Percentiles rank a stretch among this genome's conserved stretches.
phyloP scores from a whole-genome alignment of 1,140 invertebrate species.

The Gryllus bimaculatus region DNA sequence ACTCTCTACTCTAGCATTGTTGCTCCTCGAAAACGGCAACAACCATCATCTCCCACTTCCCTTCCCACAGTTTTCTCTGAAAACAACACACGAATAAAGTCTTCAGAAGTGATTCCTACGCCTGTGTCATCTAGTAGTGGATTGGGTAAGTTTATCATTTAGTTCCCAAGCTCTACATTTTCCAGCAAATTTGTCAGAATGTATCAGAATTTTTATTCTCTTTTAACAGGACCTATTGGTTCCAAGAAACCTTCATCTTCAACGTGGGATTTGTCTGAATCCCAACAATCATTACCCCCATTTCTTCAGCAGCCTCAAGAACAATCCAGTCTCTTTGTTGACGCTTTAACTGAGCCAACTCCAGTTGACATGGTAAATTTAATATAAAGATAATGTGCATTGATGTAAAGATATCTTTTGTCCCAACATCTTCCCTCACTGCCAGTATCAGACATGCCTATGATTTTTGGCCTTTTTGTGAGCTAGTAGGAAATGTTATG shows the following conservation, averaged over 20 bases:
- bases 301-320: background rate
- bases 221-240: slow-evolving; percentile 20
- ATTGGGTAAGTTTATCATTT: slow-evolving; percentile 11
- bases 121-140: slow-evolving; percentile 24
- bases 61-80: slow-evolving; percentile 28
- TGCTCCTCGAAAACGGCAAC: slow-evolving; percentile 12
- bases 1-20: slow-evolving; percentile 21
- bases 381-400: too few species aligned
- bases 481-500: too few species aligned
- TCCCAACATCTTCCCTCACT: too few species aligned
- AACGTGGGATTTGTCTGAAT: slow-evolving; percentile 3
- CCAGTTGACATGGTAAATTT: background rate
- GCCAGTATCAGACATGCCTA: too few species aligned
- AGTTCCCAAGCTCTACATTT: too few species aligned
- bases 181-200: too few species aligned
- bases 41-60: slow-evolving; percentile 21
- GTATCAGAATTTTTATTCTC: background rate
- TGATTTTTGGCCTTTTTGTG: too few species aligned
- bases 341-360: slow-evolving; percentile 13
- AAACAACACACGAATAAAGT: slow-evolving; percentile 23
- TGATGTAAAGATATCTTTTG: too few species aligned
- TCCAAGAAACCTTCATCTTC: slow-evolving; percentile 17
- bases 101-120: slow-evolving; percentile 28
- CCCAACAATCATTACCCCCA: background rate
- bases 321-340: slow-evolving; percentile 11